Base-by-base conservation (phyloP, 1,140 invertebrate species). In the Drosophila lacteicornis region DNA sequence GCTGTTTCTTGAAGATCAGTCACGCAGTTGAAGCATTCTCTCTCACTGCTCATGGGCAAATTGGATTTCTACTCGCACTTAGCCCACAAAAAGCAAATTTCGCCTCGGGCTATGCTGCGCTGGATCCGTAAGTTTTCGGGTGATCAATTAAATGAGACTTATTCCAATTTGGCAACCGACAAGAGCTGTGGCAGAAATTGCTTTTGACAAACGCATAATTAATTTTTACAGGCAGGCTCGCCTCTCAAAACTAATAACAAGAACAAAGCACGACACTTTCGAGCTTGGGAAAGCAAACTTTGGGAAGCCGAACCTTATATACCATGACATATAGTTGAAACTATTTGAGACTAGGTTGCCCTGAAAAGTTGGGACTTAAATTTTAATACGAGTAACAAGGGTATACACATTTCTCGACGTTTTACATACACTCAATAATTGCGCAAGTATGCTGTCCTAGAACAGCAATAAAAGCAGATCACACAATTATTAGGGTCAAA, bases 141-240 rank as follows among this genome's bases (percentile, higher is more conserved):
- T 78, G 75, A 78, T 78, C 75, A 78, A 78, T 78, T 78, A 78
- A 78, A 46, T 25, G 38, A 56, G 12, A 75, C 49, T 45, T 36
- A 68, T 55, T 70, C 62, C 63, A 67, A 69, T 67, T 67, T 69
- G 66, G 60, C 66, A 60, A 50, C 30, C 17, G 46, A 60, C 27
- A 60, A 61, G 55, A 45, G 40, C 46, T 33, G 4, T 27, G 47
- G 22, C 40, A 40, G 19, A 74, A 69, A 75, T 55, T 75, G 49
- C 25, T 75, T 75, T 75, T 47, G 70, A 70, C 68, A 75, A 63
- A 55, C 70, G 59, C 42, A 70, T 74, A 75, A 63, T 75, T 75
- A 40, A 75, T 63, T 73, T 68, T 43, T 30, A 61, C 71, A 75
- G 17, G 22, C 43, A 11, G 33, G 27, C 27, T 47, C 27, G 61